Percentiles rank a stretch among this genome's conserved stretches.
These are phyloP conservation scores for Engystomops pustulosus DNA, from an alignment of 2,113 vertebrate species.

Conservation along the genomic window DNA sequence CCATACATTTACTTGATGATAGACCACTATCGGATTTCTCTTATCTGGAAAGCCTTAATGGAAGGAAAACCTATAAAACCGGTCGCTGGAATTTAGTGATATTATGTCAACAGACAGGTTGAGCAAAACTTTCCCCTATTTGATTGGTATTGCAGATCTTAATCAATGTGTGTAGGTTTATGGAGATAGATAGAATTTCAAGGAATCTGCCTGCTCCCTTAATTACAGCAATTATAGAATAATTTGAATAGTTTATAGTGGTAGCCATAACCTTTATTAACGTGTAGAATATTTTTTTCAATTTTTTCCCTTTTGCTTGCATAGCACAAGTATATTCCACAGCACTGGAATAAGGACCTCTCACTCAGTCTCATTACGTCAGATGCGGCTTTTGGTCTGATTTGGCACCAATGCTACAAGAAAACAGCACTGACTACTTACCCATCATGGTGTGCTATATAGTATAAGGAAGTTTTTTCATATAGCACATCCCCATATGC, in stretches of 20 bases:
- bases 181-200: not conserved
- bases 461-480: not conserved
- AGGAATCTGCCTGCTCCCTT: not conserved
- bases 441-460: not conserved
- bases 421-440: not conserved
- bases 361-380: no score
- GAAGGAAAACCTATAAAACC: slow-evolving; percentile 61
- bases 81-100: slow-evolving; percentile 19
- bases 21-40: slow-evolving; percentile 62
- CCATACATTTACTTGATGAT: slow-evolving; percentile 51
- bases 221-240: not conserved
- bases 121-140: slow-evolving; percentile 26
- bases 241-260: not conserved
- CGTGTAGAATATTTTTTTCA: not conserved
- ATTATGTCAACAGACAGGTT: slow-evolving; percentile 5
- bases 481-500: not conserved
- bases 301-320: not conserved
- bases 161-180: not conserved
- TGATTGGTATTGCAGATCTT: not conserved
- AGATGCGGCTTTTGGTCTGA: not conserved
- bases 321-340: not conserved
- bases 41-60: slow-evolving; percentile 66
- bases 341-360: no score
- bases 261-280: not conserved
- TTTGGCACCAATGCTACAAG: not conserved